These are phyloP conservation scores for Phrynocephalus forsythii DNA, from an alignment of 2,797 vertebrate species.

Conservation along the genomic window DNA sequence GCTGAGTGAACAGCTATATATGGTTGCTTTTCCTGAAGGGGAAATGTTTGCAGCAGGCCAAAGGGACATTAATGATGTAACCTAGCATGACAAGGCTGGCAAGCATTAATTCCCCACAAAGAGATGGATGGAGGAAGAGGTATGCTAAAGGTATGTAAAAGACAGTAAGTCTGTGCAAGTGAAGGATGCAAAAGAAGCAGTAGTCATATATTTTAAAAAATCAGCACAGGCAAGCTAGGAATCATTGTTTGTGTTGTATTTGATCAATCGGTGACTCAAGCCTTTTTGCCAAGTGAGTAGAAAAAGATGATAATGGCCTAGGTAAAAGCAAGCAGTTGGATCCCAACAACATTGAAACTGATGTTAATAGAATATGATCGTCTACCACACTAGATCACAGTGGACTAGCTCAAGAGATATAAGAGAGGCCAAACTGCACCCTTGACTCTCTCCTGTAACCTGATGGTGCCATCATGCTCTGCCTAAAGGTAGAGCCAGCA, in stretches of 20 bases:
- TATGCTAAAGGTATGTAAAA: constrained; percentile 70
- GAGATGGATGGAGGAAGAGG: constrained; percentile 69
- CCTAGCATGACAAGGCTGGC: constrained; percentile 70
- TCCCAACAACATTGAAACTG: too few relatives aligned
- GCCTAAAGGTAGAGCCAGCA: not conserved
- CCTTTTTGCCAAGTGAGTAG: not conserved
- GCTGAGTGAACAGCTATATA: constrained; percentile 64
- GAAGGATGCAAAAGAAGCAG: constrained; percentile 6
- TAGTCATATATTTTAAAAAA: not conserved
- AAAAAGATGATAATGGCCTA: not conserved
- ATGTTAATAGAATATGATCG: too few relatives aligned
- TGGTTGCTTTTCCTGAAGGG: constrained; percentile 65
- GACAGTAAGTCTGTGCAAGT: constrained; percentile 61
- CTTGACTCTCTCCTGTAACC: not conserved
- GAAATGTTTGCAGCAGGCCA: constrained; percentile 61
- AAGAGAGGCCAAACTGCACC: not conserved
- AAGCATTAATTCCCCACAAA: constrained; percentile 57
- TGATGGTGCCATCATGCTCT: not conserved
- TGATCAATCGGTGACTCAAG: not conserved
- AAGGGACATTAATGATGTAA: constrained; percentile 64
- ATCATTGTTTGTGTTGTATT: not conserved
- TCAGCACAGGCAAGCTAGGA: not conserved
- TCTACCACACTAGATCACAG: not conserved
- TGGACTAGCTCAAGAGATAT: too few relatives aligned
- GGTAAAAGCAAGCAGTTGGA: not conserved